Base-by-base conservation (phyloP, 1,140 invertebrate species). In the Mercenaria mercenaria region DNA sequence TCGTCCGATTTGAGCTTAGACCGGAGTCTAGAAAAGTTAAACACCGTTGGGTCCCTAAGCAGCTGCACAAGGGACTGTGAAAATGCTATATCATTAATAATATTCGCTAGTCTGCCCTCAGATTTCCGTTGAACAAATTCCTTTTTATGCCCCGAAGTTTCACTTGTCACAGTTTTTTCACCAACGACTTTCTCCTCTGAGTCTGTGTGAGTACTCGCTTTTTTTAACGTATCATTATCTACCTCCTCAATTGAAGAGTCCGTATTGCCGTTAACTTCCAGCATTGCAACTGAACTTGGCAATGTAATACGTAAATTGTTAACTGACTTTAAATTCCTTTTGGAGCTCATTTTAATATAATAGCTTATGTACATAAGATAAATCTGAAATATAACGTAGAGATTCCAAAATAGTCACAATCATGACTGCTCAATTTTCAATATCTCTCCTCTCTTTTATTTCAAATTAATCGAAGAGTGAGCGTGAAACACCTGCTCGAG, bases 1-100 rank as follows among this genome's bases (percentile, higher is more conserved):
- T 93, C 87, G 41, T 90, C 84, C 4, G 81, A 88, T 37, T 72
- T 80, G 1, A 91, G 84, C 80, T 91, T 91, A 13, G 39, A 37
- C 20, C 84, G 43, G 10, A 88, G 69, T n/a, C 80, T 59, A 23
- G 72, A 64, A 41, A 91, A 88, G 67, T 91, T 91, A 59, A 69
- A 77, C 3, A 88, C 90, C 13, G 90, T 80, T 39, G 77, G 79
- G 41, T 91, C 67, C 11, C 80, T 41, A 26, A 88, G 80, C 1
- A 88, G 61, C 26, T 91, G 85, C 10, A 91, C 64, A 8, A 81
- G 47, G 29, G 82, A 85, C 26, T 90, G 82, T 37, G 89, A 90
- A 20, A 90, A 64, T 32, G 80, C 47, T 1, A 90, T 67, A 32
- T 90, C 89, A 56, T 61, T 86, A 6, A 82, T 76, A 29, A 90